Evolutionary conservation across 30 jellyfish, hydroid and myxozoan species (phyloP), one percentile per base, ranked within the genome.

Genomic region (Aurelia aurita complex sp. Pacific): DNA sequence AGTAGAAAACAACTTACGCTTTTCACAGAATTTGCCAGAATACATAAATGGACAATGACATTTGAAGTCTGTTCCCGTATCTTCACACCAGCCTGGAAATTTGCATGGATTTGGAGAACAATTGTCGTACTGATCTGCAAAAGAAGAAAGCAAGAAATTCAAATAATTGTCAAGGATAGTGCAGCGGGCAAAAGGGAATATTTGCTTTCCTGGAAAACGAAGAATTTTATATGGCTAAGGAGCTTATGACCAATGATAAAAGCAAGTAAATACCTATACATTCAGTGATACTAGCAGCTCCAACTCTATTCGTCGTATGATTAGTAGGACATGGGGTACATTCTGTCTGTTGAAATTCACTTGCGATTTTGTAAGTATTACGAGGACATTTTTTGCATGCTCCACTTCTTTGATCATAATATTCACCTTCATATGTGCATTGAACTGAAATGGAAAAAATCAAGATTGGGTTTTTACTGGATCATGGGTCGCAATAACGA

Each of bases 81-180:
- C 91, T 64, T 64, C 91, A 52, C 91, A 82, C 74, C 91, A 36
- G 16, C 85, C 76, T 11, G 91, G 91, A 54, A 67, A 69, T 68
- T 57, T 68, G 59, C 91, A 82, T 17, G 91, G 91, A 61, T 82
- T 82, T 61, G 91, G 91, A 0, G 69, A 36, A 75, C 91, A 82
- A 52, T 82, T 82, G 85, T 79, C 81, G 73, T 64, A 65, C 11
- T 32, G 15, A 42, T 66, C 89, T 79, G 43, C 13, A 74, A 38
- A 42, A 79, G 50, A 38, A 38, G 50, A 38, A 38, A 38, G 50
- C 50, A 38, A 38, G 50, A 38, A 38, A 38, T 2, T 38, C 3
- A 38, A 38, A 38, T 38, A 38, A 38, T 38, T 38, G 3, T 38
- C 5, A 38, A 5, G 50, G 50, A 38, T 38, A 38, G 50, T 38